Base-by-base conservation (phyloP, 2,113 vertebrate genomes). In the Crotalus horridus region DNA sequence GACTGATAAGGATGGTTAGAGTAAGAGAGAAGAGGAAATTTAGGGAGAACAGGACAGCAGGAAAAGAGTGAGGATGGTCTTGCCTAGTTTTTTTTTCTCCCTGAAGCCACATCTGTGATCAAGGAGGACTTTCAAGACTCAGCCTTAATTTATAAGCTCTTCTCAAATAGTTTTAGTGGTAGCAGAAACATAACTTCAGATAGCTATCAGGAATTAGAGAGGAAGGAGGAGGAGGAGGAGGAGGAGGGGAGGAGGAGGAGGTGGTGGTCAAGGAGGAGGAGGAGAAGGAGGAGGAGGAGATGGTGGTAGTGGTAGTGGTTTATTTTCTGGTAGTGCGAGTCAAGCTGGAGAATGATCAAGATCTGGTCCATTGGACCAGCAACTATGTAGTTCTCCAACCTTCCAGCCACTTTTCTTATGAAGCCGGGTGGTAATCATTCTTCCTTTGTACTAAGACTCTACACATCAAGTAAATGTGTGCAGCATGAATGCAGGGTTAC, bases 341-440 rank as follows among this genome's bases (percentile, higher is more conserved):
- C 43, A 61, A 21, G 29, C 39, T 51, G 21, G 56, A 91, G 58
- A 86, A 56, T 1, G 0, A 8, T 43, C n/a, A 53, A 43, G 55
- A 93, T 43, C 33, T 81, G 17, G 33, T 23, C 46, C 43, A 48
- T 51, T 88, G 33, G 93, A 92, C 91, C 89, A 51, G 24, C 69
- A 3, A 90, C 81, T 85, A 89, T 81, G 51, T 24, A 43, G 4
- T 94, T 91, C 55, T 87, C 51, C 87, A 88, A 58, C 1, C 0
- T 46, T 94, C 15, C 51, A 61, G 7, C 51, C 46, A 39, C 23
- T 46, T 55, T 92, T 81, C 90, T 91, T 24, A 92, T 81, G 23
- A 54, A 85, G 59, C 89, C 87, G 93, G 90, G 33, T 43, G 33
- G 17, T 48, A 93, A 88, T 59, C 64, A 64, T n/a, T 90, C 90